A percentile compares a stretch with the other conserved stretches of the same genome.
Conservation (phyloP, 1,140 invertebrate genomes). For the Lepidurus packardi region DNA sequence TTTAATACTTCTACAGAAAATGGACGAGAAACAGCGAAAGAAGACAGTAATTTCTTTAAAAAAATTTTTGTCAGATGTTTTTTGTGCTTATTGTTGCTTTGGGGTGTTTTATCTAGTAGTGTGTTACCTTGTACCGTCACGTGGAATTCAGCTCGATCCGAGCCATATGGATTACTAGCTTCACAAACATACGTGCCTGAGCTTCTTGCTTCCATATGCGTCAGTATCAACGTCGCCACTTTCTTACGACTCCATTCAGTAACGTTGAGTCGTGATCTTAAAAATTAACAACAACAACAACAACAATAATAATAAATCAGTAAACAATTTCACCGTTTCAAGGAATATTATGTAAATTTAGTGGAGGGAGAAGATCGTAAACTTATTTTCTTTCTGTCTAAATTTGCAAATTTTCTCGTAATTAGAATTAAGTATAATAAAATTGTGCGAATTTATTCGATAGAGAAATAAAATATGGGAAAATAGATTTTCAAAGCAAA, state of each 20-base stretch:
- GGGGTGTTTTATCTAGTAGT: background rate
- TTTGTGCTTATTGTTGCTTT: background rate
- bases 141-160: slow-evolving; percentile 17
- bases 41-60: slow-evolving; percentile 39
- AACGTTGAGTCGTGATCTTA: background rate
- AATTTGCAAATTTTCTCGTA: background rate
- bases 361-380: no score
- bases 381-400: no score
- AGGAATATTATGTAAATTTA: no score
- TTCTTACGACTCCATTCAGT: slow-evolving; percentile 5
- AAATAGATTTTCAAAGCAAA: background rate
- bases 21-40: slow-evolving; percentile 39
- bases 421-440: slow-evolving; percentile 9
- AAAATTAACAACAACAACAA: no score
- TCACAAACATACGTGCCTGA: slow-evolving; percentile 36
- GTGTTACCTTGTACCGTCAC: slow-evolving; percentile 28
- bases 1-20: background rate
- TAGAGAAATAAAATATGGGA: background rate
- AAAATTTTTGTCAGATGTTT: background rate
- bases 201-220: slow-evolving; percentile 30
- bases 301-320: no score
- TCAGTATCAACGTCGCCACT: slow-evolving; percentile 34
- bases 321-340: no score
- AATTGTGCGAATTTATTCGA: slow-evolving; percentile 37
- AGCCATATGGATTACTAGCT: slow-evolving; percentile 33